Evolutionary conservation across 2,113 vertebrate species (phyloP).

Genomic region (Cacatua alba): DNA sequence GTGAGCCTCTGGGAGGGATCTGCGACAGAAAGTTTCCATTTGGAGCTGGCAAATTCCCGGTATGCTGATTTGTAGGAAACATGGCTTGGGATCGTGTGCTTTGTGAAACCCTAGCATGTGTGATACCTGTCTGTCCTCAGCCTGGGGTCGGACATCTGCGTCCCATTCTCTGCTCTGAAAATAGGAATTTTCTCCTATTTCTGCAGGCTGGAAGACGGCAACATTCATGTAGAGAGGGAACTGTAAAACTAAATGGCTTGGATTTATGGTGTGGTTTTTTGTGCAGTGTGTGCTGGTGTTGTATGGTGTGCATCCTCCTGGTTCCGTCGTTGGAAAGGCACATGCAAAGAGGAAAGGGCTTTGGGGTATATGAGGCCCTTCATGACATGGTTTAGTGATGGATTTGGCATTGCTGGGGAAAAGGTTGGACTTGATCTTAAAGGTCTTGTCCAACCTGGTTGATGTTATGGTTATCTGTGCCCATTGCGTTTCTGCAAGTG

Average conservation of each 20-base stretch:
- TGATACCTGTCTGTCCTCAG: slow-evolving; percentile 59
- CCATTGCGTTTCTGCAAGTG: not conserved
- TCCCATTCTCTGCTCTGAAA: not conserved
- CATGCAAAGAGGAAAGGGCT: not conserved
- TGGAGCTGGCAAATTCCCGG: slow-evolving; percentile 30
- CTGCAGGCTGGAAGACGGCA: not conserved
- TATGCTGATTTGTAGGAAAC: slow-evolving; percentile 37
- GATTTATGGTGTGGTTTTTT: not conserved
- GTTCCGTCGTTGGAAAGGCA: fast-evolving
- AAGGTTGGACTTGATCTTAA: not conserved
- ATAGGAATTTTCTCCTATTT: not conserved
- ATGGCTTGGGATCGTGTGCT: not conserved
- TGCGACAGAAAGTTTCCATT: slow-evolving; percentile 5
- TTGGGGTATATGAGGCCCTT: not conserved
- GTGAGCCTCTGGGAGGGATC: not conserved
- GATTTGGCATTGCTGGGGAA: not conserved
- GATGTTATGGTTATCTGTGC: not conserved
- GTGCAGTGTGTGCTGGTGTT: too few relatives aligned
- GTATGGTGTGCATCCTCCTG: fast-evolving
- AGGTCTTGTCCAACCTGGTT: not conserved
- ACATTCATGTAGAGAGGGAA: not conserved
- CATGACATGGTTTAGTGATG: not conserved
- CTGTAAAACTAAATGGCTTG: not conserved
- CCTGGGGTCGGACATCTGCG: not conserved
- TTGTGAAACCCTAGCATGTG: slow-evolving; percentile 26